Evolutionary conservation across 2,113 vertebrate genomes (phyloP).

Genomic region (Caranx melampygus): DNA sequence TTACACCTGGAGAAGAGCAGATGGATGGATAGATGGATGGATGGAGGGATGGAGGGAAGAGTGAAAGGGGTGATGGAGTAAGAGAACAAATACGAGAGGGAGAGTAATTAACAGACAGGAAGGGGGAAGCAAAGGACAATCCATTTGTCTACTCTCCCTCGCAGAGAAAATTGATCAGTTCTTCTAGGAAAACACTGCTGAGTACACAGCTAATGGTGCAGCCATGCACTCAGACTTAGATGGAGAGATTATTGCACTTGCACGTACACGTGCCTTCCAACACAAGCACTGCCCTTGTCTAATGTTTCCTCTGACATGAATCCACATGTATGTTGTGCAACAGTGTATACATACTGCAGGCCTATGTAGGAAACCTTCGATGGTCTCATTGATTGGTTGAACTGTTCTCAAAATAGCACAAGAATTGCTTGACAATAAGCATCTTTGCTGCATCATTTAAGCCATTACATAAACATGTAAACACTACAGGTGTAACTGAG

Average conservation of each 20-base stretch:
- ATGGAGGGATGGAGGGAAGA: slow-evolving; percentile 25
- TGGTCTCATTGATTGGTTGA: slow-evolving; percentile 47
- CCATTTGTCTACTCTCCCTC: slow-evolving; percentile 63
- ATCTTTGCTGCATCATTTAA: slow-evolving; percentile 6
- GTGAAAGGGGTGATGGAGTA: slow-evolving; percentile 43
- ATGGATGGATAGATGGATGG: slow-evolving; percentile 26
- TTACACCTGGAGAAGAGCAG: slow-evolving; percentile 86
- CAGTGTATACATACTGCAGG: not conserved
- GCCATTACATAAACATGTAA: slow-evolving; percentile 16
- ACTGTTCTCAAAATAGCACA: slow-evolving; percentile 21
- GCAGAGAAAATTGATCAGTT: slow-evolving; percentile 82
- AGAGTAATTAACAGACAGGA: slow-evolving; percentile 70
- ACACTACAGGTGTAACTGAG: not conserved
- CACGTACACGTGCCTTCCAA: slow-evolving; percentile 49
- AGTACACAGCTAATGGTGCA: slow-evolving; percentile 79
- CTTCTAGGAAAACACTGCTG: slow-evolving; percentile 82
- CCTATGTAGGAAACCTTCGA: slow-evolving; percentile 10
- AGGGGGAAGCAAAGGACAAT: slow-evolving; percentile 68
- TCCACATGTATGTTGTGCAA: slow-evolving; percentile 34
- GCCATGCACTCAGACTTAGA: slow-evolving; percentile 56
- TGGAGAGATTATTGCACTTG: slow-evolving; percentile 45
- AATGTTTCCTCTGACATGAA: slow-evolving; percentile 45
- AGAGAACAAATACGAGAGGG: slow-evolving; percentile 52
- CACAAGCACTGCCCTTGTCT: slow-evolving; percentile 38
- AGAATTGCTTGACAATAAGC: not conserved